Conservation (phyloP, 2,113 vertebrate species). For the Axis porcinus region DNA sequence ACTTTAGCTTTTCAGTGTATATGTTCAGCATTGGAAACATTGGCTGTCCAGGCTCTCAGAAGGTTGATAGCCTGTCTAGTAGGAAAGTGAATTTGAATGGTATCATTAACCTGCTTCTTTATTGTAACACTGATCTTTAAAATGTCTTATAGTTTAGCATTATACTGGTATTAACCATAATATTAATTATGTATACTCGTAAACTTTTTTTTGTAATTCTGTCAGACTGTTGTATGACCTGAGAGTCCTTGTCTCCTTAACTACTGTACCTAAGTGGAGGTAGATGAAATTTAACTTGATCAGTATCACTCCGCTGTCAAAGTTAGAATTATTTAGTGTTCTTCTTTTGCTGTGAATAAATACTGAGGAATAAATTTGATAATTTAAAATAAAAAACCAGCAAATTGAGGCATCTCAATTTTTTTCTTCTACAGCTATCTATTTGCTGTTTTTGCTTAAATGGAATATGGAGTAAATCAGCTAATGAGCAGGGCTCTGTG, state of each 20-base stretch:
- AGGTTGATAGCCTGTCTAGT: not conserved
- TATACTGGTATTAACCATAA: not conserved
- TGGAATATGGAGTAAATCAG: not conserved
- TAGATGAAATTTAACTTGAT: constrained; percentile 18
- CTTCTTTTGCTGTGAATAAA: not conserved
- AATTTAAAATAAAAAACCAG: not conserved
- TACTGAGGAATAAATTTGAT: not conserved
- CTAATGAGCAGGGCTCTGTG: not conserved
- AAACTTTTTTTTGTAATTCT: not conserved
- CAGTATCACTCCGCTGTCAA: not conserved
- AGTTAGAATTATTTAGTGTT: constrained; percentile 27
- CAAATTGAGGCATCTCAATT: not conserved
- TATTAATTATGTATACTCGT: not conserved
- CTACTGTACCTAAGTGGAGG: not conserved
- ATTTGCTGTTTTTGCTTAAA: not conserved
- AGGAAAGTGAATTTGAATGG: constrained; percentile 27
- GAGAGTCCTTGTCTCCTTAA: not conserved
- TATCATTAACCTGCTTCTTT: not conserved
- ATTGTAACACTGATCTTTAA: not conserved
- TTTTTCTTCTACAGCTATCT: not conserved
- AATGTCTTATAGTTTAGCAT: not conserved
- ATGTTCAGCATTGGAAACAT: not conserved
- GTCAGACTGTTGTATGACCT: not conserved
- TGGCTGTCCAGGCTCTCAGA: not conserved
- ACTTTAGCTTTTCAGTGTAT: not conserved